These are phyloP conservation scores for Bombus cullumanus DNA, from an alignment of 1,140 invertebrate genomes.

Conservation along the genomic window DNA sequence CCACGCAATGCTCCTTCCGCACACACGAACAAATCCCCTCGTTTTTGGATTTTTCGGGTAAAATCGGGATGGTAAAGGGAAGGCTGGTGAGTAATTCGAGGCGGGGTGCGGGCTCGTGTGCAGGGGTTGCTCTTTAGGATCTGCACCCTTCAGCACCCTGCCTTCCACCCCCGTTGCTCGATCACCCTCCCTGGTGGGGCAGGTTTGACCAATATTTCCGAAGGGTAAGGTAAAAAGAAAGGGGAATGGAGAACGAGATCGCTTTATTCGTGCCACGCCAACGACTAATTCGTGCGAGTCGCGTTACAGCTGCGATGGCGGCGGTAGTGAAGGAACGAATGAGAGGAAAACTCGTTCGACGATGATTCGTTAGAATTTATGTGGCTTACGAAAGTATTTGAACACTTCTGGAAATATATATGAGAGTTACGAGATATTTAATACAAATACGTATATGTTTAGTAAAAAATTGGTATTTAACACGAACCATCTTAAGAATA, in stretches of 20 bases:
- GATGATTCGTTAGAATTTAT: background rate
- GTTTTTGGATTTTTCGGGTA: conserved; percentile 70
- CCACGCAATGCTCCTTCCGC: conserved; percentile 57
- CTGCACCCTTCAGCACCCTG: conserved; percentile 46
- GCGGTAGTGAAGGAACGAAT: conserved; percentile 4
- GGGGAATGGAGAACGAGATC: conserved; percentile 15
- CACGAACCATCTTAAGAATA: too few relatives aligned
- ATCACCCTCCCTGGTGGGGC: conserved; percentile 45
- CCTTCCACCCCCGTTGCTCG: conserved; percentile 56
- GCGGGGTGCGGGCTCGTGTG: conserved; percentile 47
- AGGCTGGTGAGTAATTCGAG: conserved; percentile 70
- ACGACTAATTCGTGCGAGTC: conserved; percentile 53
- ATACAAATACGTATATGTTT: too few relatives aligned
- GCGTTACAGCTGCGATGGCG: conserved; percentile 58
- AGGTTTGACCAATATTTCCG: conserved; percentile 68
- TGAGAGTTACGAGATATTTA: too few relatives aligned
- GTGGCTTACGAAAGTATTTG: background rate
- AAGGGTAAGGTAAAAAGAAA: conserved; percentile 51
- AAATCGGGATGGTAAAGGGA: conserved; percentile 65
- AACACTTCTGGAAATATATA: background rate
- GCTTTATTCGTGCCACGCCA: conserved; percentile 44
- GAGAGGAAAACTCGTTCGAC: background rate
- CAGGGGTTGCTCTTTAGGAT: conserved; percentile 52
- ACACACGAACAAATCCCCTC: conserved; percentile 60
- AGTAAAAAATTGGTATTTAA: too few relatives aligned